These are phyloP conservation scores for Cheilosia urbana DNA, from an alignment of 2,888 invertebrate genomes.

Conservation along the genomic window DNA sequence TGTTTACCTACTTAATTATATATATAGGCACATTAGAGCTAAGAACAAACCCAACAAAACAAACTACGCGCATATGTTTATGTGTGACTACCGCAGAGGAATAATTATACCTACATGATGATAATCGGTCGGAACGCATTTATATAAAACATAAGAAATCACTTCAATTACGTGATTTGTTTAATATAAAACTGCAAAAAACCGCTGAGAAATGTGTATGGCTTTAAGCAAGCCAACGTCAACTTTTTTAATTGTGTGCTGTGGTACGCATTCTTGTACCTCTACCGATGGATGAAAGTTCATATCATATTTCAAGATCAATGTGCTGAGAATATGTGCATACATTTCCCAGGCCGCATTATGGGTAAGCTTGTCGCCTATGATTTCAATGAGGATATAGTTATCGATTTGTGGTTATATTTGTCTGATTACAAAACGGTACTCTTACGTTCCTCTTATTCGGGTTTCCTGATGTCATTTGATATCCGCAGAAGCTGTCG, in stretches of 20 bases:
- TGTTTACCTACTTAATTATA: too few relatives aligned
- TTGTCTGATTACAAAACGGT: too few relatives aligned
- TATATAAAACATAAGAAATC: too few relatives aligned
- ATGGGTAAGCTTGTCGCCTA: constrained; percentile 11
- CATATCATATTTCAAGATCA: constrained; percentile 60
- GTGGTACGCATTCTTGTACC: neutral
- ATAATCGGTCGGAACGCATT: too few relatives aligned
- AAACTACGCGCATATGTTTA: too few relatives aligned
- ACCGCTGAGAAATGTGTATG: neutral
- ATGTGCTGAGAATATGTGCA: constrained; percentile 61
- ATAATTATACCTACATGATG: too few relatives aligned
- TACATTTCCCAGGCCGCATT: constrained; percentile 50
- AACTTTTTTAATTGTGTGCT: neutral
- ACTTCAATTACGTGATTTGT: too few relatives aligned
- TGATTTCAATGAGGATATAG: constrained; percentile 33
- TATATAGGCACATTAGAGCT: too few relatives aligned
- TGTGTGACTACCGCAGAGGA: too few relatives aligned
- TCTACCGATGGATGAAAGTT: neutral
- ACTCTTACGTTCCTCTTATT: constrained; percentile 22
- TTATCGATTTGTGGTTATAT: constrained; percentile 48
- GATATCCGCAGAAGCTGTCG: constrained; percentile 41
- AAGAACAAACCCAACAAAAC: too few relatives aligned
- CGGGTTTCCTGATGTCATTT: constrained; percentile 45
- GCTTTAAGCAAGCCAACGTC: neutral
- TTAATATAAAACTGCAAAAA: neutral